Conservation (phyloP, 2,113 vertebrate genomes). For the Urocynchramus pylzowi region DNA sequence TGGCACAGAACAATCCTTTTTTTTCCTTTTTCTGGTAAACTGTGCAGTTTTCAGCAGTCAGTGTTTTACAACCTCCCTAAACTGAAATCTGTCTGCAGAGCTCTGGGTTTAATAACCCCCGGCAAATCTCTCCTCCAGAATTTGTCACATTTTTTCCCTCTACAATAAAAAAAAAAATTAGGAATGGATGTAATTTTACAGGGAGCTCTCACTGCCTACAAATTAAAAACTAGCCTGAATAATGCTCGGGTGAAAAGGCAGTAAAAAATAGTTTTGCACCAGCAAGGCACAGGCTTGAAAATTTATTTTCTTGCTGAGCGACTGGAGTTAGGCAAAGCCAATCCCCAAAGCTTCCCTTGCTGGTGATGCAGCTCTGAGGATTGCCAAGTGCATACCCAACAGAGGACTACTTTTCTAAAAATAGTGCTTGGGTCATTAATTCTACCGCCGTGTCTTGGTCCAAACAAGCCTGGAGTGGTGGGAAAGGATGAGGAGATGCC, state of each 20-base stretch:
- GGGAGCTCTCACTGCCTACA: neutral
- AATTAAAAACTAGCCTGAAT: neutral
- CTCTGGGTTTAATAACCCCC: neutral
- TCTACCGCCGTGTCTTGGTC: neutral
- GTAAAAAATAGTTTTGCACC: neutral
- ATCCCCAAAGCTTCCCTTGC: neutral
- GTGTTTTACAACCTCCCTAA: neutral
- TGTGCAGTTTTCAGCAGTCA: neutral
- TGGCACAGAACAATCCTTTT: neutral
- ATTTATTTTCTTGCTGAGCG: constrained; percentile 26
- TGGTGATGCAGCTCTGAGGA: neutral
- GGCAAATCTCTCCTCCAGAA: neutral
- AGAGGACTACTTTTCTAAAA: neutral
- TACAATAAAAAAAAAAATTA: neutral
- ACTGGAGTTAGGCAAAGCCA: constrained; percentile 3
- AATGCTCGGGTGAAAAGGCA: neutral
- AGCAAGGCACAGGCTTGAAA: neutral
- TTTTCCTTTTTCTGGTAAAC: neutral
- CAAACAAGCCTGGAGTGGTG: neutral
- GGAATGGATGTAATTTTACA: neutral
- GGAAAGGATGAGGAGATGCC: neutral
- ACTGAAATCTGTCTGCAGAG: neutral
- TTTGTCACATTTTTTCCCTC: neutral
- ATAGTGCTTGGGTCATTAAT: neutral
- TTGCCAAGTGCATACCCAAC: neutral